A percentile compares a stretch with the other conserved stretches of the same genome.
These are phyloP conservation scores for Diorhabda sublineata DNA, from an alignment of 1,140 invertebrate genomes.

Conservation along the genomic window DNA sequence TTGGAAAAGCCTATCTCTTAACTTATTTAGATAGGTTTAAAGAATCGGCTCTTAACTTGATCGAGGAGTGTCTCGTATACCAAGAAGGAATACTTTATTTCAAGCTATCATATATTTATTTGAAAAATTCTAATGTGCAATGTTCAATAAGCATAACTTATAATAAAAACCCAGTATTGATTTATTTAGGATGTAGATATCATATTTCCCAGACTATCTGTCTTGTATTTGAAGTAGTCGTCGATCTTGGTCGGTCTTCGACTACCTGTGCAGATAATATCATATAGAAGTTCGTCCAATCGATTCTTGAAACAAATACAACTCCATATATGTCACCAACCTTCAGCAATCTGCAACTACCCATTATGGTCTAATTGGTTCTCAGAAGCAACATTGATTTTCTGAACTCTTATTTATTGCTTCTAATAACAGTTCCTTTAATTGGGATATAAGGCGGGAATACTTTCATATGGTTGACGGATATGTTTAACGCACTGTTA, in stretches of 20 bases:
- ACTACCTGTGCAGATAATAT: slow-evolving; percentile 37
- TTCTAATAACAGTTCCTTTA: slow-evolving; percentile 36
- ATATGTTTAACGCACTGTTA: slow-evolving; percentile 10
- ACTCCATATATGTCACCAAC: slow-evolving; percentile 44
- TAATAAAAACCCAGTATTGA: too few species aligned
- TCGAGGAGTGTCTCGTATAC: too few species aligned
- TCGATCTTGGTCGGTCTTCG: slow-evolving; percentile 23
- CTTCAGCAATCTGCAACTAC: slow-evolving; percentile 46
- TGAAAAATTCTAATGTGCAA: too few species aligned
- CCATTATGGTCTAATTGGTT: slow-evolving; percentile 49
- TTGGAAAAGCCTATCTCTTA: too few species aligned
- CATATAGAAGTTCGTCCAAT: slow-evolving; percentile 43
- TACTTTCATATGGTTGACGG: slow-evolving; percentile 4
- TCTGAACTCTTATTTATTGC: slow-evolving; percentile 42
- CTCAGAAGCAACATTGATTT: slow-evolving; percentile 47
- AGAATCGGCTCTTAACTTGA: too few species aligned
- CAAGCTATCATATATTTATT: too few species aligned
- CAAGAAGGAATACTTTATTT: too few species aligned
- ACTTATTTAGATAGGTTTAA: too few species aligned
- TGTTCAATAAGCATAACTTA: too few species aligned
- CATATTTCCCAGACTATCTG: slow-evolving; percentile 14
- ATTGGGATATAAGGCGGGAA: slow-evolving; percentile 29
- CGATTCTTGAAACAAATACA: slow-evolving; percentile 48
- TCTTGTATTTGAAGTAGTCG: slow-evolving; percentile 14
- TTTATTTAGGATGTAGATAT: neutral